phyloP scores from a whole-genome alignment of 2,113 vertebrate genomes.

The Sialia sialis region DNA sequence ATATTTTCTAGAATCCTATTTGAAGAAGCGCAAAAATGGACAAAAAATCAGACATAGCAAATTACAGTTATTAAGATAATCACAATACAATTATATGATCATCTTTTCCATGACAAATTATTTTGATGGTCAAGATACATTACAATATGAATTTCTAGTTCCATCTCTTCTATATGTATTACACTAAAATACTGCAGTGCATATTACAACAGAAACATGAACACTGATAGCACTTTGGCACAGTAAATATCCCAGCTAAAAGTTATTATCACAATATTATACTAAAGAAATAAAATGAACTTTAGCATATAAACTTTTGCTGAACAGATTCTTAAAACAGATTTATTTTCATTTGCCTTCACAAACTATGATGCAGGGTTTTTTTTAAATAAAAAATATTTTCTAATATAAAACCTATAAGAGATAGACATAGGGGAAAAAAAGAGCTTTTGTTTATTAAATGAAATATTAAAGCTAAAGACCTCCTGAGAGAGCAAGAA shows the following conservation, averaged over 20 bases:
- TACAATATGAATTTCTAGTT: conserved; percentile 8
- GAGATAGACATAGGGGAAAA: background rate
- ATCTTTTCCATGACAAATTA: background rate
- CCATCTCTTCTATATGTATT: background rate
- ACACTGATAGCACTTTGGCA: background rate
- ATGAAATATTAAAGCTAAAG: background rate
- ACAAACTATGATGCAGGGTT: background rate
- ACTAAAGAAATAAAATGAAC: background rate
- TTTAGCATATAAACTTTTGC: background rate
- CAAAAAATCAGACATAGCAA: background rate
- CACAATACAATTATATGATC: background rate
- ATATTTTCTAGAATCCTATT: background rate
- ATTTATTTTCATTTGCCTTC: background rate
- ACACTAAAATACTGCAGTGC: background rate
- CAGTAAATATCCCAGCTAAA: background rate
- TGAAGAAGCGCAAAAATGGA: background rate
- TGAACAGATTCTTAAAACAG: background rate
- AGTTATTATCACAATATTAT: background rate
- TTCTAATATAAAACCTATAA: background rate
- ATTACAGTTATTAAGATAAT: conserved; percentile 8
- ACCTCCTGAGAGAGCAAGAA: background rate
- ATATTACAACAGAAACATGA: background rate
- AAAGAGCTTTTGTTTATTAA: background rate
- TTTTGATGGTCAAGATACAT: background rate
- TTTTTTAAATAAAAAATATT: background rate